Percentiles rank a stretch among this genome's conserved stretches.
Evolutionary conservation across 2,797 vertebrate genomes (phyloP).

Genomic region (Tolypeutes matacus): DNA sequence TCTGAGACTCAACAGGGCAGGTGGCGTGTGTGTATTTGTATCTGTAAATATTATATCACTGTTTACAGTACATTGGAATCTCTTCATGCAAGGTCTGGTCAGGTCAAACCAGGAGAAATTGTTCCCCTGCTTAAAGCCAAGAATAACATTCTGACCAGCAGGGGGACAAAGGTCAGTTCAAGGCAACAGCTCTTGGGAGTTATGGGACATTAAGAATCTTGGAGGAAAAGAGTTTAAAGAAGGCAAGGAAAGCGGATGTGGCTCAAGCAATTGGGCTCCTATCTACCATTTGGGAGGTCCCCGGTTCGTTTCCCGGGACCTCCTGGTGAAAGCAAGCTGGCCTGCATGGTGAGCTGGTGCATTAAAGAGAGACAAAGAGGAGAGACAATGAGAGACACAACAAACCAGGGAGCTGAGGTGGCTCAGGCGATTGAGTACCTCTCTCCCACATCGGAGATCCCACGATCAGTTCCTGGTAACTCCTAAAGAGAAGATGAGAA

Average conservation of each 20-base stretch:
- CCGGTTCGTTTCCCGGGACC: too few relatives aligned
- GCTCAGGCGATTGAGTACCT: too few relatives aligned
- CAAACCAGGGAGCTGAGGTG: too few relatives aligned
- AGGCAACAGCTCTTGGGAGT: slow-evolving; percentile 61
- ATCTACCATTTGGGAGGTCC: too few relatives aligned
- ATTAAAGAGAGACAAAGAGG: too few relatives aligned
- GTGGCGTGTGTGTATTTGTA: slow-evolving; percentile 31
- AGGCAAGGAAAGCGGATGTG: not conserved
- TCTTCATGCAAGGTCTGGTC: slow-evolving; percentile 35
- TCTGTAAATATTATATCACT: slow-evolving; percentile 70
- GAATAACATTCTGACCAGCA: slow-evolving; percentile 82
- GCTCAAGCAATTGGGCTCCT: too few relatives aligned
- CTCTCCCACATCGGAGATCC: too few relatives aligned
- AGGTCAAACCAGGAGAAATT: slow-evolving; percentile 72
- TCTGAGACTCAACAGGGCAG: slow-evolving; percentile 30
- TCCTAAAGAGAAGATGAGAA: too few relatives aligned
- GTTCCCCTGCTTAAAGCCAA: slow-evolving; percentile 78
- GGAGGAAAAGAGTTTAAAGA: slow-evolving; percentile 58
- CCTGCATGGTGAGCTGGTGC: too few relatives aligned
- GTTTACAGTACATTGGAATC: slow-evolving; percentile 68
- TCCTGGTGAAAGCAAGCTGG: too few relatives aligned
- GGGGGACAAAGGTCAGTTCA: slow-evolving; percentile 74
- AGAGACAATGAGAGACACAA: too few relatives aligned
- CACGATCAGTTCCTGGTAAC: too few relatives aligned
- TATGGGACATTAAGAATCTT: slow-evolving; percentile 51